A percentile compares a stretch with the other conserved stretches of the same genome.
These are phyloP conservation scores for Cylloceria caligata DNA, from an alignment of 2,888 invertebrate species.

Conservation along the genomic window DNA sequence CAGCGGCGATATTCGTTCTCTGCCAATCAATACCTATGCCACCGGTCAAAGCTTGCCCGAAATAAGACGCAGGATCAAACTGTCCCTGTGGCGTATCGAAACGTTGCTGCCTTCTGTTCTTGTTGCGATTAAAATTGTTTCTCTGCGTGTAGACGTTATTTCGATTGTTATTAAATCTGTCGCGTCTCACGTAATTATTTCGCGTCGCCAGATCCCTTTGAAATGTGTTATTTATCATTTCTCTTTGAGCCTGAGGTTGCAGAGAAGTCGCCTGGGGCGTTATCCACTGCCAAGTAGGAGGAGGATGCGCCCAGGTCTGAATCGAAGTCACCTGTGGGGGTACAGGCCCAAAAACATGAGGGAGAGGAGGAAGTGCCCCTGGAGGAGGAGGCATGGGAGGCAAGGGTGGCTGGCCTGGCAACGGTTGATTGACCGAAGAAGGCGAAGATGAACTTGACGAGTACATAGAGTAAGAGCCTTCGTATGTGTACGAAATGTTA, in stretches of 20 bases:
- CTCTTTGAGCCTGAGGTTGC: constrained; percentile 76
- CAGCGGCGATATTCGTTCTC: constrained; percentile 74
- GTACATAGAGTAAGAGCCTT: constrained; percentile 78
- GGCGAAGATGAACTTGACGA: constrained; percentile 74
- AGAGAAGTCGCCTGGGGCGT: constrained; percentile 78
- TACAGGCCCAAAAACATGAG: constrained; percentile 79
- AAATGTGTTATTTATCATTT: constrained; percentile 74
- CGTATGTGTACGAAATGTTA: constrained; percentile 76
- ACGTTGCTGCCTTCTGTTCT: constrained; percentile 77
- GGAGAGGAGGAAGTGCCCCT: constrained; percentile 79
- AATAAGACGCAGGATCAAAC: constrained; percentile 80
- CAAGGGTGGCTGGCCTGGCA: constrained; percentile 83
- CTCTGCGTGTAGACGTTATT: constrained; percentile 79
- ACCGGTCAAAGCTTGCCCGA: constrained; percentile 74
- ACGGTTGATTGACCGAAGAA: constrained; percentile 78
- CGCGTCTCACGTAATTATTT: constrained; percentile 78
- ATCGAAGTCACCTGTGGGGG: constrained; percentile 80
- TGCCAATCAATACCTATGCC: constrained; percentile 80
- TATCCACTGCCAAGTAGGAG: constrained; percentile 82
- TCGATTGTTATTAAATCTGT: constrained; percentile 80
- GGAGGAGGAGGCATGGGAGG: constrained; percentile 83
- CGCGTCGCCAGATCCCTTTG: constrained; percentile 79
- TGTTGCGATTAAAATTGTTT: constrained; percentile 80
- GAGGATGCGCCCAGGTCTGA: constrained; percentile 79
- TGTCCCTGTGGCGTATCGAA: constrained; percentile 77